Conservation (phyloP, 2,113 vertebrate species). For the rat (Rattus norvegicus) region DNA sequence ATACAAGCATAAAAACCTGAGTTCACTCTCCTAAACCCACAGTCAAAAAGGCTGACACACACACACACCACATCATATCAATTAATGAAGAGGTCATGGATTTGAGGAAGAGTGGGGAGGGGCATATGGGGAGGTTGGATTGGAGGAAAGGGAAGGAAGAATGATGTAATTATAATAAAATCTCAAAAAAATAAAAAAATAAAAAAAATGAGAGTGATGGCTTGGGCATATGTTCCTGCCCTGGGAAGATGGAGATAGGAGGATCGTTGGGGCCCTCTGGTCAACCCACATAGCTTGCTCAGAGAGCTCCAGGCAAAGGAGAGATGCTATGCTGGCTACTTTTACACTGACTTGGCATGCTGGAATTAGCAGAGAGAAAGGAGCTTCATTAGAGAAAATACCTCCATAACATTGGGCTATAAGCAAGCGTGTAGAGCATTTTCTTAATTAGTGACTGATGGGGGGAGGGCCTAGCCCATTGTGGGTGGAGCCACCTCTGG, state of each 20-base stretch:
- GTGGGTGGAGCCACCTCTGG: not conserved
- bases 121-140: not conserved
- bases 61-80: not conserved
- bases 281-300: not conserved
- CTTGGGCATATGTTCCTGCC: not conserved
- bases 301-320: not conserved
- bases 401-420: not conserved
- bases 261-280: not conserved
- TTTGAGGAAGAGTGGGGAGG: not conserved
- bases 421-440: not conserved
- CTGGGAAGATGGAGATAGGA: not conserved
- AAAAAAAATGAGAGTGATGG: not conserved
- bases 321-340: not conserved
- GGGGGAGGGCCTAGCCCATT: not conserved
- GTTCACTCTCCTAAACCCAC: not conserved
- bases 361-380: not conserved
- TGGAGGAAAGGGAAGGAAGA: not conserved
- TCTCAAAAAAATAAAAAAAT: not conserved
- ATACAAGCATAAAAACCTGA: not conserved
- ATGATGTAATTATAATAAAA: not conserved
- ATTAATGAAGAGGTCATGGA: not conserved
- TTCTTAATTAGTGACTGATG: not conserved
- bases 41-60: not conserved
- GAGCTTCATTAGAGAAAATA: not conserved
- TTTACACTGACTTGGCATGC: not conserved